phyloP scores from a whole-genome alignment of 2,888 invertebrate species.

The Parthenolecanium corni region DNA sequence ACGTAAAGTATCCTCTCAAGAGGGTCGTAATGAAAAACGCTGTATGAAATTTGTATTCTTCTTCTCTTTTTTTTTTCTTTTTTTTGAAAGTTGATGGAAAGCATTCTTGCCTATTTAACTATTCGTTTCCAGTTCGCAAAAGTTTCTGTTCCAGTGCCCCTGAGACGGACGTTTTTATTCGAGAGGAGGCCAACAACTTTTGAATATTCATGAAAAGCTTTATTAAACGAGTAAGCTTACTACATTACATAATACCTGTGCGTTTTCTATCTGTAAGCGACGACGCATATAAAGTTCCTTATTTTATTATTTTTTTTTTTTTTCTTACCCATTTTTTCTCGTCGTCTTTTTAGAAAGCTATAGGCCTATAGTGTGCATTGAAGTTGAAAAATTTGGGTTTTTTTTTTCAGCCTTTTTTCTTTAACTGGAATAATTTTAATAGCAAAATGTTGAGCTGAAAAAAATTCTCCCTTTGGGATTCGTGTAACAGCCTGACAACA shows the following conservation, averaged over 20 bases:
- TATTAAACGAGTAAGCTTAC: conserved; percentile 8
- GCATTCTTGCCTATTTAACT: conserved; percentile 15
- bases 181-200: conserved; percentile 5
- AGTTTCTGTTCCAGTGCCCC: conserved; percentile 10
- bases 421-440: too few relatives aligned
- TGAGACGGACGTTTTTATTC: conserved; percentile 16
- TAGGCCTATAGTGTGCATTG: not conserved
- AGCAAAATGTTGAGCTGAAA: too few relatives aligned
- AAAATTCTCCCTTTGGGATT: too few relatives aligned
- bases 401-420: too few relatives aligned
- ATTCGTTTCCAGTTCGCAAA: conserved; percentile 14
- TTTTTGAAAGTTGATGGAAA: conserved; percentile 6
- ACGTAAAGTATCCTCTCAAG: conserved; percentile 7
- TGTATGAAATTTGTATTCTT: conserved; percentile 16
- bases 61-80: too few relatives aligned
- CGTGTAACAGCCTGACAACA: too few relatives aligned
- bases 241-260: conserved; percentile 14
- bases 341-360: not conserved
- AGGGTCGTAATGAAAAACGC: conserved; percentile 11
- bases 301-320: not conserved
- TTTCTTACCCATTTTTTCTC: not conserved
- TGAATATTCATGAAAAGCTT: conserved; percentile 20
- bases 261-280: conserved; percentile 17
- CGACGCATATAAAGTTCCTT: conserved; percentile 14
- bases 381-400: too few relatives aligned